Base-by-base conservation (phyloP, 2,888 invertebrate species). In the Machimus atricapillus region DNA sequence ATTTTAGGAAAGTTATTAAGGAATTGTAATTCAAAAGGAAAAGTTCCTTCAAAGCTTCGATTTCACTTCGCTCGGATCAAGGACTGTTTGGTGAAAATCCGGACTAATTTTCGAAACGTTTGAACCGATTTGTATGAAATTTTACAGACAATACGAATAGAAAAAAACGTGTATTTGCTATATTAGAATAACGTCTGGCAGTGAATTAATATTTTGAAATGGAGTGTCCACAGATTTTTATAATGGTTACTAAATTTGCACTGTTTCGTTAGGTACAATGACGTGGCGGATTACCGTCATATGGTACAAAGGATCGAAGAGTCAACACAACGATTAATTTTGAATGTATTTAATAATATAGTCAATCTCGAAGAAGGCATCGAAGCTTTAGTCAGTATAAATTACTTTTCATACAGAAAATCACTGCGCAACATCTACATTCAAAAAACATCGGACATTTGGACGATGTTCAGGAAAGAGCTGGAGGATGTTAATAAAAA, bases 301-400 rank as follows among this genome's bases (percentile, higher is more conserved):
- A 92, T 93, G 16, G 92, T 95, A 27, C 93, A 93, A 86, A 93
- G 93, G 86, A 90, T 95, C 85, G 94, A 96, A 94, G 94, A 97
- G 89, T 96, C 97, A 89, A 95, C 97, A 89, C 97, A 97, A 91
- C 97, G 97, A 90, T 93, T 97, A 8, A 95, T 97, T 66, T 95
- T 95, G 78, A 94, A 95, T 0, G 96, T 96, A 0, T 98, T 98
- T 91, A 95, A 96, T 89, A 94, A 95, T 8, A 94, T 97, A 8
- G 95, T 95, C 85, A 96, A 96, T 89, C 95, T 97, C 0, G 96
- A 97, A 89, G 97, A 97, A 90, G 97, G 96, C 0, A 94, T 98
- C 9, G 95, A 97, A 88, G 94, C 96, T 0, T 93, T 98, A 6
- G 96, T 95, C 89, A 95, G 96, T 0, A 94, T 97, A 90, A 94